phyloP scores from a whole-genome alignment of 2,888 invertebrate species.

The Atherix ibis region DNA sequence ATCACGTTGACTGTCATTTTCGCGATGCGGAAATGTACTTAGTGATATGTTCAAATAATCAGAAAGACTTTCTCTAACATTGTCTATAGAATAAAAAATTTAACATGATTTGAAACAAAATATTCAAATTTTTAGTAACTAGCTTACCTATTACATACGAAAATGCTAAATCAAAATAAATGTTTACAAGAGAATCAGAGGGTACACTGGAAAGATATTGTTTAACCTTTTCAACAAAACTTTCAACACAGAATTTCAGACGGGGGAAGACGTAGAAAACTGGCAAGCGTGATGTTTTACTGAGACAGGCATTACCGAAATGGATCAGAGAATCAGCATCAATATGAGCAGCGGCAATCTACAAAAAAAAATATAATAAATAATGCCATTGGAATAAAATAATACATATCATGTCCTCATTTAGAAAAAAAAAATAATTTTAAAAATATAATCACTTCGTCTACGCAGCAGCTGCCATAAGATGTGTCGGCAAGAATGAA shows the following conservation, averaged over 20 bases:
- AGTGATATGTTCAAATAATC: too few species aligned
- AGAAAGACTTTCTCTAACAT: too few species aligned
- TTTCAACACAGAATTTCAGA: conserved; percentile 36
- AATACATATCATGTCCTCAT: conserved; percentile 2
- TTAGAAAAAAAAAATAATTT: background rate
- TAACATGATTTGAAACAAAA: too few species aligned
- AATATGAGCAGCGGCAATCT: conserved; percentile 83
- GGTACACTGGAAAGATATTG: too few species aligned
- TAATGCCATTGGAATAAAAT: background rate
- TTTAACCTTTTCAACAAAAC: conserved; percentile 27
- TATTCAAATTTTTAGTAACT: too few species aligned
- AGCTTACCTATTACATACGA: too few species aligned
- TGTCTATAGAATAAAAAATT: too few species aligned
- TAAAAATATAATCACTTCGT: conserved; percentile 16
- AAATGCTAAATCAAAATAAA: too few species aligned
- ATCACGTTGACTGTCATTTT: background rate
- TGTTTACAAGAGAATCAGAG: too few species aligned
- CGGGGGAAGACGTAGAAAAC: conserved; percentile 59
- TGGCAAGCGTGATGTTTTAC: conserved; percentile 55
- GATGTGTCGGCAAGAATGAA: conserved; percentile 83
- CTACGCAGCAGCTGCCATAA: conserved; percentile 59
- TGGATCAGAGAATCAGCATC: conserved; percentile 75
- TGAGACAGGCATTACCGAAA: conserved; percentile 80
- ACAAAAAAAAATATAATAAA: conserved; percentile 16
- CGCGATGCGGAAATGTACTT: too few species aligned